Percentiles rank a stretch among this genome's conserved stretches.
phyloP scores from a whole-genome alignment of 1,140 invertebrate species.

The Drosophila teissieri region DNA sequence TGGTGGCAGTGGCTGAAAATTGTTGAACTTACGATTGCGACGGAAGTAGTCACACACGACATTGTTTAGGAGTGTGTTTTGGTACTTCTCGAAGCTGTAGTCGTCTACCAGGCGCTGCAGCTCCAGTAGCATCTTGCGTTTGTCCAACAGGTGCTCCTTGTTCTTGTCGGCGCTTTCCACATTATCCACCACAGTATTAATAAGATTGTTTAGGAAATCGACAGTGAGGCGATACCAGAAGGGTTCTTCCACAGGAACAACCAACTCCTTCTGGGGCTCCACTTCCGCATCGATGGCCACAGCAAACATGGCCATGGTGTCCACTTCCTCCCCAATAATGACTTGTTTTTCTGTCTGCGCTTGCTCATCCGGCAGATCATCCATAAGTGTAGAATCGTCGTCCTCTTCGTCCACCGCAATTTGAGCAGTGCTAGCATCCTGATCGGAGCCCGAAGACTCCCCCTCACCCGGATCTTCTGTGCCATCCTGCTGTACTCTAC shows the following conservation, averaged over 20 bases:
- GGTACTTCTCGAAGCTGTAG: background rate
- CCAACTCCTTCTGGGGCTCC: no score
- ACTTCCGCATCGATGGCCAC: background rate
- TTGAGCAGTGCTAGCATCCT: background rate
- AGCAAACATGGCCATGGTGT: slow-evolving; percentile 39
- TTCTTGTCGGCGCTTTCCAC: background rate
- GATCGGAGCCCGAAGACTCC: slow-evolving; percentile 3
- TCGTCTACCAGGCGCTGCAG: background rate
- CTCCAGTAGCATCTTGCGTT: slow-evolving; percentile 10
- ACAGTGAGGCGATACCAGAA: slow-evolving; percentile 11
- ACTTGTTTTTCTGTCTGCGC: background rate
- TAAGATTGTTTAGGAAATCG: slow-evolving; percentile 20
- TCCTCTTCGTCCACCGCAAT: slow-evolving; percentile 3
- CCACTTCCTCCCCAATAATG: slow-evolving; percentile 9
- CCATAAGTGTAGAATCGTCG: slow-evolving; percentile 6
- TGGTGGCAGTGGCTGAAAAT: background rate
- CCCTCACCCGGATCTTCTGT: background rate
- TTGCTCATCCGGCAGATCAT: slow-evolving; percentile 11
- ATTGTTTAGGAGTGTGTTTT: background rate
- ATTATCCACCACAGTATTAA: slow-evolving; percentile 10
- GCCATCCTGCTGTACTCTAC: background rate
- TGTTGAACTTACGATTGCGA: slow-evolving; percentile 13
- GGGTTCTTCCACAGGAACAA: background rate
- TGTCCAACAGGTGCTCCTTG: slow-evolving; percentile 6
- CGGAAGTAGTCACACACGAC: slow-evolving; percentile 17